phyloP scores from a whole-genome alignment of 2,888 invertebrate genomes.

The Eupelmus urozonus region DNA sequence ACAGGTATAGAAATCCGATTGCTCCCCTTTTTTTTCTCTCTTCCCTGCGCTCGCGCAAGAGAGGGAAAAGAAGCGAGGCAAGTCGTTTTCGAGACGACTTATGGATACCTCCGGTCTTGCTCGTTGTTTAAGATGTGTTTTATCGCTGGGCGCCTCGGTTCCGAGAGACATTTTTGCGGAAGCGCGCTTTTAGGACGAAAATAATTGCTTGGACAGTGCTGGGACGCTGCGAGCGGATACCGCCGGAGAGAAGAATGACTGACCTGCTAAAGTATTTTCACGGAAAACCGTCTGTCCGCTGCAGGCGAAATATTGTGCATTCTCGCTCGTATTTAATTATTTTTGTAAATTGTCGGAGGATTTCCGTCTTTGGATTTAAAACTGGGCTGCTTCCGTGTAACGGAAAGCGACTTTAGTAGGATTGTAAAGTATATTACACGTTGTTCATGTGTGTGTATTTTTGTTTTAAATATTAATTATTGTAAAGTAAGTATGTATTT shows the following conservation, averaged over 20 bases:
- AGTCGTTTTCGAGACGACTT: constrained; percentile 20
- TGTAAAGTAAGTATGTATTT: too few species aligned
- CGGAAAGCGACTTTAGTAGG: too few species aligned
- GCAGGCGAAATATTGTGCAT: not conserved
- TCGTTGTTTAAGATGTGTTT: not conserved
- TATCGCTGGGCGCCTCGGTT: not conserved
- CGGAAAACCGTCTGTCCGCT: not conserved
- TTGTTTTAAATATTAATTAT: too few species aligned
- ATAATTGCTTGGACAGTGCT: constrained; percentile 15
- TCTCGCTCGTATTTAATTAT: too few species aligned
- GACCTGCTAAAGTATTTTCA: constrained; percentile 1
- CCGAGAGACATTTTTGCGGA: constrained; percentile 3
- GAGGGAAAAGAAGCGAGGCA: not conserved
- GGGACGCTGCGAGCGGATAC: not conserved
- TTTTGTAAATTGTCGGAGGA: too few species aligned
- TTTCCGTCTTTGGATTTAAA: too few species aligned
- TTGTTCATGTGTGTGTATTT: too few species aligned
- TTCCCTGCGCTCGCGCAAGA: not conserved
- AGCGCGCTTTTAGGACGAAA: constrained; percentile 3
- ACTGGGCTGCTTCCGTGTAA: too few species aligned
- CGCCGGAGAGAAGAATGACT: not conserved
- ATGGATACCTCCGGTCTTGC: constrained; percentile 24
- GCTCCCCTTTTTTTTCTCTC: too few species aligned
- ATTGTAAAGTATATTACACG: too few species aligned
- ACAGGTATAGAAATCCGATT: not conserved